Base-by-base conservation (phyloP, 2,797 vertebrate genomes). In the Tarsius wallacei region DNA sequence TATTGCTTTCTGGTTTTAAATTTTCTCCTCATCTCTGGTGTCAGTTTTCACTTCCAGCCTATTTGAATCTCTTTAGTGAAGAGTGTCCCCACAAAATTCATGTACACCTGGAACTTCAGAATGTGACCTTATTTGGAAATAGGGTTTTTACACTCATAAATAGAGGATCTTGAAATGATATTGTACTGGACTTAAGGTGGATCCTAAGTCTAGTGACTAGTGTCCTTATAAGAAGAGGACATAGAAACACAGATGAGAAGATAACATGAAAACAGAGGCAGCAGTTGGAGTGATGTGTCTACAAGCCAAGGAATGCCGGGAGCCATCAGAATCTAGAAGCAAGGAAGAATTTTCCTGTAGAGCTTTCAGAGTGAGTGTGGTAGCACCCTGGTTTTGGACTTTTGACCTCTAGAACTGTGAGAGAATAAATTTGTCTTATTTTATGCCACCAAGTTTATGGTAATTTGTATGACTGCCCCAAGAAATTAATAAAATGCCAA, bases 91-190 rank as follows among this genome's bases (percentile, higher is more conserved):
- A 24, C 33, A 17, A 68, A 66, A 73, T 85, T 77, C 21, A 78
- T 78, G 24, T 86, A 47, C 24, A 49, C 66, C 26, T 77, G 12
- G 47, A 71, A 57, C 13, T 55, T 82, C 76, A 87, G 61, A 86
- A 68, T 76, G 53, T 87, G 81, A 83, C 24, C 57, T 90, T 71
- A 61, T 64, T 91, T 77, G 57, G 49, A 90, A 95, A 90, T 42
- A 64, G 2, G 12, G 7, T 42, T 59, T 42, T 42, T 49, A 31
- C 28, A 87, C 2, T 63, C 66, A 22, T 87, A 86, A 73, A 16
- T 63, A 6, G 15, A 82, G 16, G 33, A 57, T 82, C 70, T 70
- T 90, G 71, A 47, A 36, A 89, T 77, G 2, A 66, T 28, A 28
- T 73, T 55, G 33, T 49, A n/a, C 24, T 64, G 51, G 31, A 36